Evolutionary conservation across 1,140 invertebrate genomes (phyloP).

Genomic region (Drosophila subobscura): DNA sequence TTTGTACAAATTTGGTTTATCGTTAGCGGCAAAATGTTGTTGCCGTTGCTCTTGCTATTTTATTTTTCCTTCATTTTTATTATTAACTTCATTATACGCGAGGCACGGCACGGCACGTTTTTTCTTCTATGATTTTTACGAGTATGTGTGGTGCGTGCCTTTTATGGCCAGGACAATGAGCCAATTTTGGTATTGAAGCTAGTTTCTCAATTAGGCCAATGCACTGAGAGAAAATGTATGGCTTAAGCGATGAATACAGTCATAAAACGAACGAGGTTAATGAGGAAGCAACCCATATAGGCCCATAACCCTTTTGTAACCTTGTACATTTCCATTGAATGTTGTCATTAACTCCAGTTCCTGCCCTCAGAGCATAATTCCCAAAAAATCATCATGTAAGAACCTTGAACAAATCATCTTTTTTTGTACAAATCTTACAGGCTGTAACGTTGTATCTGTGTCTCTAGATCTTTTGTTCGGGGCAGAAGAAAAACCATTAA

Average conservation of each 20-base stretch:
- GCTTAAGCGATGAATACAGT: background rate
- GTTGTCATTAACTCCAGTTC: conserved; percentile 18
- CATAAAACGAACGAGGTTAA: background rate
- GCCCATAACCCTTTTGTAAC: background rate
- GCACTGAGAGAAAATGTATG: conserved; percentile 40
- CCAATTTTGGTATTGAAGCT: conserved; percentile 52
- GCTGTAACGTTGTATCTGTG: conserved; percentile 9
- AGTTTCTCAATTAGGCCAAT: conserved; percentile 59
- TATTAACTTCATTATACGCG: conserved; percentile 63
- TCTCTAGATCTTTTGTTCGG: conserved; percentile 50
- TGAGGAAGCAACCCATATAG: conserved; percentile 5
- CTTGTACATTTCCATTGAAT: conserved; percentile 9
- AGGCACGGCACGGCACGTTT: conserved; percentile 54
- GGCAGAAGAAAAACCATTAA: conserved; percentile 45
- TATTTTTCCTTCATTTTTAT: conserved; percentile 47
- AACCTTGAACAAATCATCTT: conserved; percentile 52
- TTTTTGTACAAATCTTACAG: conserved; percentile 29
- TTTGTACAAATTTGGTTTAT: conserved; percentile 50
- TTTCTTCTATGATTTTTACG: conserved; percentile 39
- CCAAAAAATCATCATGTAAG: conserved; percentile 11
- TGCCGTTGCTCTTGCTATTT: too few species aligned
- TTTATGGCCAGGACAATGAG: conserved; percentile 70
- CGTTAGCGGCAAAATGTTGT: conserved; percentile 35
- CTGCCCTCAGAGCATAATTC: conserved; percentile 13
- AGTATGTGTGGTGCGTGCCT: conserved; percentile 44